Evolutionary conservation across 2,888 invertebrate species (phyloP).

Genomic region (Caenorhabditis afra): DNA sequence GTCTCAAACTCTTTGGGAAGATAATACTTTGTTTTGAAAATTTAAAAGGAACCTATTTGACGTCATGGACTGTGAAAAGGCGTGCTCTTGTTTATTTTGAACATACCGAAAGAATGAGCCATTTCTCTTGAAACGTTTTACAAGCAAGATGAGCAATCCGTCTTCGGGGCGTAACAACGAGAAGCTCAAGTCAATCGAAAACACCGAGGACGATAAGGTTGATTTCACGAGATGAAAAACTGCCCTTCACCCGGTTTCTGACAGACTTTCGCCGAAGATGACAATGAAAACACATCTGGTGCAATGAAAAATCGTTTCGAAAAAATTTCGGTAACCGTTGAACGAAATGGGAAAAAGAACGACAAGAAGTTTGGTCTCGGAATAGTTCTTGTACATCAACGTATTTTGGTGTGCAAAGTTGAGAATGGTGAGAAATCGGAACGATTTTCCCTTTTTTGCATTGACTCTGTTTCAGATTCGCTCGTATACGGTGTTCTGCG

Average conservation of each 20-base stretch:
- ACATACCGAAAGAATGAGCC: neutral
- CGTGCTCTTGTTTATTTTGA: neutral
- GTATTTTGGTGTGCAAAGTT: constrained; percentile 55
- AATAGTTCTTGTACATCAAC: constrained; percentile 46
- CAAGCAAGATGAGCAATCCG: constrained; percentile 27
- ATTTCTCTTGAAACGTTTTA: neutral
- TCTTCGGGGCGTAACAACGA: constrained; percentile 5
- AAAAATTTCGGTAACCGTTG: constrained; percentile 20
- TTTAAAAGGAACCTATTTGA: neutral
- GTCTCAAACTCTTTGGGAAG: neutral
- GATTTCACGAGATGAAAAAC: neutral
- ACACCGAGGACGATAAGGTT: constrained; percentile 40
- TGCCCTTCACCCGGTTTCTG: no score
- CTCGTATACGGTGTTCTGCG: constrained; percentile 41
- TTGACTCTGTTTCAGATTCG: no score
- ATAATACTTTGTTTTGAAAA: neutral
- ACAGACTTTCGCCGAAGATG: constrained; percentile 56
- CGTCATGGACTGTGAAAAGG: neutral
- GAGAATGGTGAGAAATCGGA: constrained; percentile 30
- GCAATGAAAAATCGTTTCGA: constrained; percentile 49
- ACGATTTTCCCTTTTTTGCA: no score
- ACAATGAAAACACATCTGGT: constrained; percentile 51
- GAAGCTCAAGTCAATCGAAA: constrained; percentile 30
- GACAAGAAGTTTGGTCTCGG: constrained; percentile 55
- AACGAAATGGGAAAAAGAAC: constrained; percentile 26